Percentiles rank a stretch among this genome's conserved stretches.
These are phyloP conservation scores for Gisinianus flammeolus DNA, from an alignment of 2,888 invertebrate genomes.

Conservation along the genomic window DNA sequence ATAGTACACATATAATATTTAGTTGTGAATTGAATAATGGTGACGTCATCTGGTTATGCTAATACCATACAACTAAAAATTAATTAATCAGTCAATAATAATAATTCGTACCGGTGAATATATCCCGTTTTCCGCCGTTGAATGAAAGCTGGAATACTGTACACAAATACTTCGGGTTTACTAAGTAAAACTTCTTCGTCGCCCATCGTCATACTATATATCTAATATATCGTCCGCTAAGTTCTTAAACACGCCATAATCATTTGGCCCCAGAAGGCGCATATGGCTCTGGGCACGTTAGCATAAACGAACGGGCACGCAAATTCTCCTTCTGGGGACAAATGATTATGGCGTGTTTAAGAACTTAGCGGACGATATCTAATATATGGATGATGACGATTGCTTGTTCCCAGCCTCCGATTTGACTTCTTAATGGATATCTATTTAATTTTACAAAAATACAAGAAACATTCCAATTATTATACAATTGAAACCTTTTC, in stretches of 20 bases:
- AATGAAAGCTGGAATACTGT: conserved; percentile 24
- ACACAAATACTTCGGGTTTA: conserved; percentile 24
- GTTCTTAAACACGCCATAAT: too few relatives aligned
- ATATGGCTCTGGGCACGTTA: too few relatives aligned
- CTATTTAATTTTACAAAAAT: neutral
- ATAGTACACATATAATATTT: neutral
- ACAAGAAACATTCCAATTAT: too few relatives aligned
- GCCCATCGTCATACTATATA: conserved; percentile 14
- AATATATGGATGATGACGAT: neutral
- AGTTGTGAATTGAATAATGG: neutral
- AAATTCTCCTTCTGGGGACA: too few relatives aligned
- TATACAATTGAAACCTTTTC: too few relatives aligned
- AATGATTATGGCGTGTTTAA: too few relatives aligned
- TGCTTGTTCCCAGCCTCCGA: neutral
- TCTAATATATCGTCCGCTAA: neutral
- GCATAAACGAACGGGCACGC: too few relatives aligned
- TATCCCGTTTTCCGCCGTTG: conserved; percentile 20
- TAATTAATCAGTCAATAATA: neutral
- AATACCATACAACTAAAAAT: neutral
- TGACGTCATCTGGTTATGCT: neutral
- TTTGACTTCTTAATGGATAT: neutral
- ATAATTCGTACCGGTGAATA: conserved; percentile 22
- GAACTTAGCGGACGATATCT: too few relatives aligned
- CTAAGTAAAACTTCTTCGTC: conserved; percentile 23
- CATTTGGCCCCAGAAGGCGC: too few relatives aligned